Evolutionary conservation across 2,797 vertebrate species (phyloP).

Genomic region (Esox masquinongy): DNA sequence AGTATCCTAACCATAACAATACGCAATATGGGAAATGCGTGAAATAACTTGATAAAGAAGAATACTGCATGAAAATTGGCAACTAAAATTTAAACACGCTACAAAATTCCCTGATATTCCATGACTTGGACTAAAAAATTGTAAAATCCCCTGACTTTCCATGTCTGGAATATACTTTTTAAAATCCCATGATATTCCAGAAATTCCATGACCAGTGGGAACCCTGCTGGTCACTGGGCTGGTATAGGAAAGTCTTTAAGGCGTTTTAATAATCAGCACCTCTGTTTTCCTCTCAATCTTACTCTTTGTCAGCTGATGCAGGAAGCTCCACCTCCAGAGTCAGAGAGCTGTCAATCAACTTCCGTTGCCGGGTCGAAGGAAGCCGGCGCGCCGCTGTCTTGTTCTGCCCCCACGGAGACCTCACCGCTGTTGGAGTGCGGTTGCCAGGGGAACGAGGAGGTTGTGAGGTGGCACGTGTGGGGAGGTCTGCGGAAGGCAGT

Average conservation of each 20-base stretch:
- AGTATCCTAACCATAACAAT: too few relatives aligned
- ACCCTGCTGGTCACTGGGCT: not conserved
- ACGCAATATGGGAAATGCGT: too few relatives aligned
- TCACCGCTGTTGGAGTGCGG: not conserved
- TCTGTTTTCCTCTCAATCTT: slow-evolving; percentile 46
- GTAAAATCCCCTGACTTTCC: too few relatives aligned
- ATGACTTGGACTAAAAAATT: too few relatives aligned
- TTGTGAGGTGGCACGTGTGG: not conserved
- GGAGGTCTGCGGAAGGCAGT: not conserved
- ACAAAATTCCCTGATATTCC: not conserved
- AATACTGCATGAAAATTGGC: too few relatives aligned
- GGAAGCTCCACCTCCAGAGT: slow-evolving; percentile 25
- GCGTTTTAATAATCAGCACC: not conserved
- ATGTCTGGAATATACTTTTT: too few relatives aligned
- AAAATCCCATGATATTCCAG: too few relatives aligned
- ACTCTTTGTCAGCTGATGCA: slow-evolving; percentile 67
- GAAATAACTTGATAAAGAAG: too few relatives aligned
- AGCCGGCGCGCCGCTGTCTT: not conserved
- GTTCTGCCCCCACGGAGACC: not conserved
- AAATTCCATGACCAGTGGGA: too few relatives aligned
- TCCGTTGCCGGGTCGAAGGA: slow-evolving; percentile 20
- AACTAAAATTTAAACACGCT: not conserved
- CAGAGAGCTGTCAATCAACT: not conserved
- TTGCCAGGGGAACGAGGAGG: not conserved
- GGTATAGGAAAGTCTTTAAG: not conserved